phyloP scores from a whole-genome alignment of 2,797 vertebrate genomes.

The Oreochromis grahami region DNA sequence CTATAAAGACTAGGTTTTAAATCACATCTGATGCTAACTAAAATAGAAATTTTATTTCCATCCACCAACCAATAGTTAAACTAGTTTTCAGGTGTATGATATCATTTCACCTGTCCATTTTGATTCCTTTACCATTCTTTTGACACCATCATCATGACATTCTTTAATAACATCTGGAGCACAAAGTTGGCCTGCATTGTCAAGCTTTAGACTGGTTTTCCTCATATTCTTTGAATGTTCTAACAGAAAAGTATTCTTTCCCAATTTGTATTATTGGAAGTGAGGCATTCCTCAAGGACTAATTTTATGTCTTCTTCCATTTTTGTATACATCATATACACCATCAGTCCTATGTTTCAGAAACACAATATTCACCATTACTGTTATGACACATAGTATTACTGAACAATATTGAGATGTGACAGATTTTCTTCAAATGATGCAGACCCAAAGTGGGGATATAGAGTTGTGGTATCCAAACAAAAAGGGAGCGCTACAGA shows the following conservation, averaged over 20 bases:
- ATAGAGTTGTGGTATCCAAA: not conserved
- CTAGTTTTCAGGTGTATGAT: not conserved
- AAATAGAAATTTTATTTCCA: not conserved
- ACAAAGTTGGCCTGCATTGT: too few species aligned
- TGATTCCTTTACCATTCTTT: not conserved
- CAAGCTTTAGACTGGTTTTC: too few species aligned
- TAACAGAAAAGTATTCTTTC: too few species aligned
- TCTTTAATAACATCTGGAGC: not conserved
- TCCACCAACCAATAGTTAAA: not conserved
- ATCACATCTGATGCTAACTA: not conserved
- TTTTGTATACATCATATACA: too few species aligned
- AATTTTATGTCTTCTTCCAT: too few species aligned
- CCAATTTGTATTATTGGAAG: too few species aligned
- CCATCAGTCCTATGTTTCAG: too few species aligned
- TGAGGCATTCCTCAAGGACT: too few species aligned
- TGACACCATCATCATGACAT: not conserved
- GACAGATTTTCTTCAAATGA: not conserved
- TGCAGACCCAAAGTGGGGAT: not conserved
- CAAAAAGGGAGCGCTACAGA: rapidly evolving
- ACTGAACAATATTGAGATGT: too few species aligned
- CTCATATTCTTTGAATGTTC: too few species aligned
- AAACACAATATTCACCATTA: too few species aligned
- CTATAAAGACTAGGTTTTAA: not conserved
- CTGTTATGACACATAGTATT: too few species aligned
- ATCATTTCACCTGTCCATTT: not conserved